Evolutionary conservation across 2,797 vertebrate genomes (phyloP), one percentile per base, ranked within the genome.

Genomic region (Sebastes trivittatus): DNA sequence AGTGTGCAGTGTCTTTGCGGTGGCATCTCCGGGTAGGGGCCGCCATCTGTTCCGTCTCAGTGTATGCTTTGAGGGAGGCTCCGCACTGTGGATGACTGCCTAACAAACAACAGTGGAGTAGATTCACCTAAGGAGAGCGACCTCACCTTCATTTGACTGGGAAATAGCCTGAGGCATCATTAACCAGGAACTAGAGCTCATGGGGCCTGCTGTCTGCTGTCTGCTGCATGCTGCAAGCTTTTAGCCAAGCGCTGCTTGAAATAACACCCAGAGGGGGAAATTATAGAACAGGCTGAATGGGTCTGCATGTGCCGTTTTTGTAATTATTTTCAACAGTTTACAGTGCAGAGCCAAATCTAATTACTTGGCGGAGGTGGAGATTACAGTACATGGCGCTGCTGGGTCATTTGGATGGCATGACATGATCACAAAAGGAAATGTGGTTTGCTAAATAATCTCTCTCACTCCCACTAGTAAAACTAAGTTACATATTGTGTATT

Each of bases 111-210:
- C 87, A 91, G 86, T 62, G 80, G 65, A 88, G 85, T 85, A 88
- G 86, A 87, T 76, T 85, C 86, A 81, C 72, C 86, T 77, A 30
- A 89, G 77, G 77, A 91, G 85, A 85, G 63, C 11, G 65, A 78
- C 90, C 86, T 92, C 93, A 89, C 93, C 94, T 93, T 95, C 89
- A 96, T 96, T 96, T 96, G 95, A 95, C 95, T 94, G 92, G 94
- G 91, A 96, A 96, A 96, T 96, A 83, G 88, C 90, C 82, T 46
- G 84, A 82, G 81, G 88, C 84, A 83, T 86, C 87, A 92, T 92
- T 93, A 91, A 93, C 75, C 90, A 94, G 91, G 91, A 92, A 84
- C 89, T 89, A 74, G 60, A 76, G 67, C 76, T 89, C 86, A 63
- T 69, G 25, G 70, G 22, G 38, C 78, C 85, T 91, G 56, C 55